phyloP scores from a whole-genome alignment of 2,888 invertebrate species.

The Lathronympha strigana region DNA sequence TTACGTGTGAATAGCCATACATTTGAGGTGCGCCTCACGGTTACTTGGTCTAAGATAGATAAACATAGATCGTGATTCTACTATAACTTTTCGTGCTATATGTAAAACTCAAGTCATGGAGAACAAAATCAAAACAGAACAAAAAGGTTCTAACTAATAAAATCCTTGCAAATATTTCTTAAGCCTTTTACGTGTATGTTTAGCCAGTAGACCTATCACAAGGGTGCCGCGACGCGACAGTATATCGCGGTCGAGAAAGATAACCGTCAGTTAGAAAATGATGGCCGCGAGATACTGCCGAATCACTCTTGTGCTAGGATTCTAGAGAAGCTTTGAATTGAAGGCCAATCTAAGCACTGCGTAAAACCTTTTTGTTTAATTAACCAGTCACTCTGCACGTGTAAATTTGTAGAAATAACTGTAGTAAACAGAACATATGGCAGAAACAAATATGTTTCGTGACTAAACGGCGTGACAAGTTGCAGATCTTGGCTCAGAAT shows the following conservation, averaged over 20 bases:
- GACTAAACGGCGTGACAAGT: not conserved
- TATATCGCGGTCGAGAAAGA: too few relatives aligned
- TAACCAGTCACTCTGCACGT: too few relatives aligned
- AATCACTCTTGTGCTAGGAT: too few relatives aligned
- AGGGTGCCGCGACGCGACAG: too few relatives aligned
- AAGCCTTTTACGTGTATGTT: not conserved
- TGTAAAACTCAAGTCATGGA: not conserved
- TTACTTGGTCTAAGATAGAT: too few relatives aligned
- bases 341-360: conserved; percentile 8
- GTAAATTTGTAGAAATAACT: not conserved
- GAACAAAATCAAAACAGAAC: not conserved
- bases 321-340: too few relatives aligned
- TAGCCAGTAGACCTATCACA: not conserved
- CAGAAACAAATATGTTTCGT: not conserved
- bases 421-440: conserved; percentile 2
- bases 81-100: not conserved
- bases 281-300: too few relatives aligned
- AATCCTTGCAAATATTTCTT: not conserved
- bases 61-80: too few relatives aligned
- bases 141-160: conserved; percentile 2
- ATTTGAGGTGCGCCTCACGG: too few relatives aligned
- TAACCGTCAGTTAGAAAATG: too few relatives aligned
- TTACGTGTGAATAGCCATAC: too few relatives aligned
- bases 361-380: too few relatives aligned
- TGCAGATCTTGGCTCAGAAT: conserved; percentile 7